Evolutionary conservation across 2,113 vertebrate species (phyloP).

Genomic region (Percina caprodes): DNA sequence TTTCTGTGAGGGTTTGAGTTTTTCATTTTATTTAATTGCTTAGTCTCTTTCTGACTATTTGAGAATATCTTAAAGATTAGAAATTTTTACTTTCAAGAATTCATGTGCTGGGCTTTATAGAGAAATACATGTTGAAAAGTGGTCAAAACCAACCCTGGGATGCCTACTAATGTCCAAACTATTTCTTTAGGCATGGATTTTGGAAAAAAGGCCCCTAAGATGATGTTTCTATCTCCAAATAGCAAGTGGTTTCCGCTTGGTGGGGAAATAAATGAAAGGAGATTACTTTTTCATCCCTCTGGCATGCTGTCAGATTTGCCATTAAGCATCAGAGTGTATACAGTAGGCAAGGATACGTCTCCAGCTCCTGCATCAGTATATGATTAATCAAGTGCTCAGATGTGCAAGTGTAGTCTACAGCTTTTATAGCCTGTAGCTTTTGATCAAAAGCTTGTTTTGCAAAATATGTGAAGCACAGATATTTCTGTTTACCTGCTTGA

Average conservation of each 20-base stretch:
- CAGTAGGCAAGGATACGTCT: conserved; percentile 33
- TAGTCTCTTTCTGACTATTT: conserved; percentile 3
- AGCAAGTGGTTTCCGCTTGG: neutral
- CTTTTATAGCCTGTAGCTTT: conserved; percentile 40
- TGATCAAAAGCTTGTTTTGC: conserved; percentile 33
- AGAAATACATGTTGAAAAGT: neutral
- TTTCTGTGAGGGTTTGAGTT: neutral
- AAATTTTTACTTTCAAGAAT: conserved; percentile 14
- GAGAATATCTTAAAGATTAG: conserved; percentile 7
- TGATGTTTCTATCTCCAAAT: neutral
- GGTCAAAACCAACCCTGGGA: neutral
- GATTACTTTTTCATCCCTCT: neutral
- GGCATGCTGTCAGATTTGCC: conserved; percentile 29
- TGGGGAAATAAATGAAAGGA: conserved; percentile 15
- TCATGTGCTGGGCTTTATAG: neutral
- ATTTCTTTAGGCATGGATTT: conserved; percentile 7
- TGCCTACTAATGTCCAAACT: conserved; percentile 14
- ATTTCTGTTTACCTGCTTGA: conserved; percentile 51
- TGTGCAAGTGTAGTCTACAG: conserved; percentile 37
- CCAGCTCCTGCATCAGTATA: conserved; percentile 37
- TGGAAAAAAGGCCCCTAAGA: neutral
- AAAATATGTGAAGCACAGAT: conserved; percentile 21
- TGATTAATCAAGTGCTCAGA: conserved; percentile 33
- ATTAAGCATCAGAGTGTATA: conserved; percentile 46
- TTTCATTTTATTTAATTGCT: conserved; percentile 8